Evolutionary conservation across 2,797 vertebrate genomes (phyloP), one percentile per base, ranked within the genome.

Genomic region (Liasis olivaceus): DNA sequence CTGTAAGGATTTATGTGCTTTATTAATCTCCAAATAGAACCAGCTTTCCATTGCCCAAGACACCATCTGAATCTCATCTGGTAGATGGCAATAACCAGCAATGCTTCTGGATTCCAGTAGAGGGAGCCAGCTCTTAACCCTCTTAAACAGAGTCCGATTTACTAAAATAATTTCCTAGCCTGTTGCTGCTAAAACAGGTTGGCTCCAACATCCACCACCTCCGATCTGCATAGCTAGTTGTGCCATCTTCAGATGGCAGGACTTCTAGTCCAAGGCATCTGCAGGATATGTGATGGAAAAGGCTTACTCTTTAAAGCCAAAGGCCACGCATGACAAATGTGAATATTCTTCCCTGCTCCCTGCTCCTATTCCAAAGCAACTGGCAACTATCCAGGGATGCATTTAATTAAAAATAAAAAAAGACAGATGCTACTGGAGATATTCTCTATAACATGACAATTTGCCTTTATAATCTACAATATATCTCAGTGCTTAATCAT

Each of bases 31-130:
- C 20, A 36, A n/a, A 14, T 59, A 58, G 89, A 81, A 90, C 56
- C 31, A 60, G 20, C 20, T 81, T 81, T 81, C 20, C 72, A 81
- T 81, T 81, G 20, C 72, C 72, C 11, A 81, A 81, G 72, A 47
- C 17, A 81, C 13, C 24, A 88, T 14, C 28, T 85, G 31, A 24
- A 66, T 4, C 17, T 47, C 1, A 42, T 22, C 20, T 13, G 51
- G 11, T 9, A 31, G 63, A 58, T 22, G 58, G 13, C 15, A 88
- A 56, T 36, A n/a, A 1, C 22, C 26, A 64, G 14, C 63, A 91
- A 56, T 47, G 20, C 58, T 20, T 14, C 31, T 47, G 12, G 42
- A 17, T 84, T n/a, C 95, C 97, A 93, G 95, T 91, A 97, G 97
- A 96, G 96, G 96, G 97, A 87, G 96, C 94, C 81, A 64, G 90